phyloP scores from a whole-genome alignment of 2,113 vertebrate species.

The Nipponia nippon region DNA sequence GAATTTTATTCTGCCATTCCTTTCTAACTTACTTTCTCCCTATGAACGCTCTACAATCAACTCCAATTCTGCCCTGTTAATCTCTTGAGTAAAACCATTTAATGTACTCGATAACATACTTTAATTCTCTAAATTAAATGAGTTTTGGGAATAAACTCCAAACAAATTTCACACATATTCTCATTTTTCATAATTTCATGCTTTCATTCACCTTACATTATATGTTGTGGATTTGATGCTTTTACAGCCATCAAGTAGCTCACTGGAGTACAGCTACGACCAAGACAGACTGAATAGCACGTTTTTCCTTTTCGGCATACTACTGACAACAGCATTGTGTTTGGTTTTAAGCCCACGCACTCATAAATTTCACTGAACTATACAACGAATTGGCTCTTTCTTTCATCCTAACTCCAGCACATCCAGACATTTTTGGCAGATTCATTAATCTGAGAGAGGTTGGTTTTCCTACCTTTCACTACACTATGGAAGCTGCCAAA shows the following conservation, averaged over 20 bases:
- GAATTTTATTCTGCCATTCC: neutral
- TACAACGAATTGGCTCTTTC: neutral
- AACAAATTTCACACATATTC: neutral
- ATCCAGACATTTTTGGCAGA: constrained; percentile 19
- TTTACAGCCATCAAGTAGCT: neutral
- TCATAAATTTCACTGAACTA: constrained; percentile 35
- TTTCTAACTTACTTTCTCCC: neutral
- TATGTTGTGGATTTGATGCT: neutral
- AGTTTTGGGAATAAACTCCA: neutral
- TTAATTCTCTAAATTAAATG: neutral
- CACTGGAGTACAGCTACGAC: neutral
- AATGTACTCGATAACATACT: neutral
- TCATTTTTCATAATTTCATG: neutral
- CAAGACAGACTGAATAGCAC: neutral
- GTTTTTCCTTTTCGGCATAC: neutral
- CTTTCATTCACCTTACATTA: neutral
- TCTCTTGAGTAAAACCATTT: neutral
- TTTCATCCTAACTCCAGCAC: neutral
- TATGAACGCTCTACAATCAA: neutral
- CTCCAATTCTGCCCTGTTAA: neutral
- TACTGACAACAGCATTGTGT: neutral
- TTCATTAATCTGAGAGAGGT: neutral
- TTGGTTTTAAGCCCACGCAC: constrained; percentile 15
- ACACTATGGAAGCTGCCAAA: neutral
- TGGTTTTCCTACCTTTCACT: constrained; percentile 3